Conservation (phyloP, 1,140 invertebrate genomes). For the Laupala kohalensis region DNA sequence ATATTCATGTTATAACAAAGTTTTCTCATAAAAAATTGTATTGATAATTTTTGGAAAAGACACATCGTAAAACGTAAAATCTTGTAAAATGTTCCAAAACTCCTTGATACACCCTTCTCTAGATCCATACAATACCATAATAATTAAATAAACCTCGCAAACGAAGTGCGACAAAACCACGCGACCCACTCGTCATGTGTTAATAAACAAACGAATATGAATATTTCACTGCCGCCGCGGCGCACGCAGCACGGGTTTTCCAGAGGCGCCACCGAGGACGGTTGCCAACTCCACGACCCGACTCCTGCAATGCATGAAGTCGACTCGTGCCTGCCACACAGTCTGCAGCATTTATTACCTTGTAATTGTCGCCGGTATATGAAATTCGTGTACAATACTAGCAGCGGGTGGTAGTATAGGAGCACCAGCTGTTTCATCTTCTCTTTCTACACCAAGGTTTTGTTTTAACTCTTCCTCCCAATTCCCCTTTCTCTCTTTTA, state of each 20-base stretch:
- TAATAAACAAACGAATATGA: not conserved
- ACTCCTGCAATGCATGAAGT: not conserved
- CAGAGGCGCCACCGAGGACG: too few species aligned
- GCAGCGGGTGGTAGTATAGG: not conserved
- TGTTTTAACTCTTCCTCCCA: too few species aligned
- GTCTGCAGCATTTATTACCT: not conserved
- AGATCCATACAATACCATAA: too few species aligned
- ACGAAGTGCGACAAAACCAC: not conserved
- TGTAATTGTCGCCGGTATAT: not conserved
- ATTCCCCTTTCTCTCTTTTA: not conserved
- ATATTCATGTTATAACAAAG: too few species aligned
- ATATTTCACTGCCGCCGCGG: not conserved
- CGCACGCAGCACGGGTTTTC: too few species aligned
- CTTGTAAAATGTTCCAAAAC: too few species aligned
- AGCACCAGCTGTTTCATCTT: not conserved
- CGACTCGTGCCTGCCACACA: not conserved
- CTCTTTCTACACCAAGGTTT: too few species aligned
- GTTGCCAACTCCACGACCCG: not conserved
- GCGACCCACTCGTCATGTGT: not conserved
- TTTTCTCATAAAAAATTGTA: too few species aligned
- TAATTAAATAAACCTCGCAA: too few species aligned
- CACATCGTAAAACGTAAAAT: too few species aligned
- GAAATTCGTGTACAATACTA: not conserved
- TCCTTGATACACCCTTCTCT: too few species aligned
- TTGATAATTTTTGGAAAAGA: too few species aligned